Percentiles rank a stretch among this genome's conserved stretches.
Conservation (phyloP, 2,113 vertebrate genomes). For the Dipodomys merriami region DNA sequence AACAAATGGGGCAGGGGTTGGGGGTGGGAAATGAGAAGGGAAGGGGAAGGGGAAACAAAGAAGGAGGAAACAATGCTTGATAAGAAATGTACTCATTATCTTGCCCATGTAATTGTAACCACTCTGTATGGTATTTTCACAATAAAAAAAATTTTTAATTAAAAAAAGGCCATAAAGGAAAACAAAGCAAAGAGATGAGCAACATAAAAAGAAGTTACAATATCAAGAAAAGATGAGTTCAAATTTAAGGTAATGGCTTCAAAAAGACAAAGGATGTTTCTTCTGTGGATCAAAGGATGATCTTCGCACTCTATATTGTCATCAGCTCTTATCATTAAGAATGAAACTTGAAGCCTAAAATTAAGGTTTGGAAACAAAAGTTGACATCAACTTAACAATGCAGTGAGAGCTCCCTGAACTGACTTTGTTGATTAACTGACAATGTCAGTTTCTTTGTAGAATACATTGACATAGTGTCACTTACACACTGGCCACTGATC, state of each 20-base stretch:
- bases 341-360: constrained; percentile 38
- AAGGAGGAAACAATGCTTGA: no score
- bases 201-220: background rate
- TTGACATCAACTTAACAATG: constrained; percentile 26
- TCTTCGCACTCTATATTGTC: constrained; percentile 38
- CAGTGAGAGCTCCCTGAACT: background rate
- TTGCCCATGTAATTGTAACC: no score
- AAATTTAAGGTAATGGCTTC: constrained; percentile 52
- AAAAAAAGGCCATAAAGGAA: constrained; percentile 5
- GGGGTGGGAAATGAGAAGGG: no score
- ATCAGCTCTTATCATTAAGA: constrained; percentile 52
- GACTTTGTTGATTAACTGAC: constrained; percentile 2
- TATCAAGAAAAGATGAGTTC: constrained; percentile 24
- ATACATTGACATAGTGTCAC: background rate
- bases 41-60: no score
- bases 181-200: constrained; percentile 51
- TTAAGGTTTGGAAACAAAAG: constrained; percentile 4
- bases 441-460: constrained; percentile 15
- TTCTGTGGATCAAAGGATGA: constrained; percentile 42
- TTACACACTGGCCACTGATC: background rate
- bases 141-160: no score
- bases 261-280: constrained; percentile 55
- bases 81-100: no score
- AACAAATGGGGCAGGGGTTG: no score
- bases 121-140: no score